Evolutionary conservation across 2,888 invertebrate genomes (phyloP), one percentile per base, ranked within the genome.

Genomic region (Cantharis nigra): DNA sequence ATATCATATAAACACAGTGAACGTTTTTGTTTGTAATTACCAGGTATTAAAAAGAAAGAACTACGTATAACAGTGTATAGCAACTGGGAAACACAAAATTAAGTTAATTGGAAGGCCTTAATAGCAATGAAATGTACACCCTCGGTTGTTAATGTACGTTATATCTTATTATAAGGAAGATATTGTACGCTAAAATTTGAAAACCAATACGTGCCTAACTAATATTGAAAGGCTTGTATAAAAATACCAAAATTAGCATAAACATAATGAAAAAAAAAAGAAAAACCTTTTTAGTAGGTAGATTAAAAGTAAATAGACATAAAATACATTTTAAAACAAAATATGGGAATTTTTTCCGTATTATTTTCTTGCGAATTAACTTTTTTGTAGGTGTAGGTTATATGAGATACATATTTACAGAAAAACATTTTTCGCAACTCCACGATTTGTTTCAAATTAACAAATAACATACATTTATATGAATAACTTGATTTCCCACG

Each of bases 111-210:
- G 82, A 78, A 81, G 82, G 77, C 81, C 83, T 82, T 84, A 83
- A 85, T 83, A 84, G 83, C 83, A 80, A 79, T 82, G 84, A 84
- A 85, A 84, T 83, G 81, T 83, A 84, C 81, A 84, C 84, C 82
- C 78, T 80, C 76, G 78, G 81, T 77, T 79, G 83, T 83, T 83
- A 84, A 82, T 83, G 82, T 83, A 80, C 80, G 81, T 80, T 82
- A 79, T 81, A 80, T 82, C 82, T 84, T 84, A 84, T 84, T 84
- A 84, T 80, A 80, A 78, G 76, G 78, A 80, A 82, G 81, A 82
- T 83, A 83, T 83, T 80, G 79, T 80, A 78, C 82, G 81, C 81
- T 80, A 7, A 49, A 49, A 49, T 49, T 49, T 76, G 79, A 77
- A 81, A 83, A 83, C 83, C 82, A 82, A 82, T 82, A 83, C 81